These are phyloP conservation scores for Romanomermis culicivorax DNA, from an alignment of 2,888 invertebrate genomes.

Conservation along the genomic window DNA sequence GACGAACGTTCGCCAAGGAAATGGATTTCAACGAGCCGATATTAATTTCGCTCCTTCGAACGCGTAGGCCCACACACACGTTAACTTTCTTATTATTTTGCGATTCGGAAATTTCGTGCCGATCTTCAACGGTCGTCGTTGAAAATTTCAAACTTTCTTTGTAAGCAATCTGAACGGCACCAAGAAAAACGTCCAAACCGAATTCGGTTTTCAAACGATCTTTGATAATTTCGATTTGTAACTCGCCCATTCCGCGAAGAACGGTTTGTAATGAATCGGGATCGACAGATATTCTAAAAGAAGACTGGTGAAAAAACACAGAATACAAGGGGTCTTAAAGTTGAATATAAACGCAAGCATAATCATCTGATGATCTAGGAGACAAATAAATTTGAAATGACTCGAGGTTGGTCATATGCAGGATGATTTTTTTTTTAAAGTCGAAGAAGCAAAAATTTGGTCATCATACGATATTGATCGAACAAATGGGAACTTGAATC, in stretches of 20 bases:
- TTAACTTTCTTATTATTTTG: not conserved
- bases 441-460: too few relatives aligned
- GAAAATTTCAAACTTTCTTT: conserved; percentile 42
- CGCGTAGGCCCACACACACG: not conserved
- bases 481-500: too few relatives aligned
- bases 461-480: too few relatives aligned
- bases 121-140: not conserved
- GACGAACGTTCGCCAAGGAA: not conserved
- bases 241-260: conserved; percentile 71
- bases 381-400: too few relatives aligned
- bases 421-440: too few relatives aligned
- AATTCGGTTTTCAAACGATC: conserved; percentile 65
- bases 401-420: too few relatives aligned
- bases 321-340: too few relatives aligned
- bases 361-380: too few relatives aligned
- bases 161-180: conserved; percentile 75
- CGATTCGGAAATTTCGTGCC: not conserved
- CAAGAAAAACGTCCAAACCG: conserved; percentile 69
- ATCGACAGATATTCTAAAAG: conserved; percentile 30
- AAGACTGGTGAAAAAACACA: too few relatives aligned
- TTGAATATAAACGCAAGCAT: too few relatives aligned
- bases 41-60: not conserved
- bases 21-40: not conserved
- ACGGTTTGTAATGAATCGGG: conserved; percentile 34
- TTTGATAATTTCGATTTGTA: conserved; percentile 54